These are phyloP conservation scores for Pteromalus puparum DNA, from an alignment of 1,140 invertebrate species.

Conservation along the genomic window DNA sequence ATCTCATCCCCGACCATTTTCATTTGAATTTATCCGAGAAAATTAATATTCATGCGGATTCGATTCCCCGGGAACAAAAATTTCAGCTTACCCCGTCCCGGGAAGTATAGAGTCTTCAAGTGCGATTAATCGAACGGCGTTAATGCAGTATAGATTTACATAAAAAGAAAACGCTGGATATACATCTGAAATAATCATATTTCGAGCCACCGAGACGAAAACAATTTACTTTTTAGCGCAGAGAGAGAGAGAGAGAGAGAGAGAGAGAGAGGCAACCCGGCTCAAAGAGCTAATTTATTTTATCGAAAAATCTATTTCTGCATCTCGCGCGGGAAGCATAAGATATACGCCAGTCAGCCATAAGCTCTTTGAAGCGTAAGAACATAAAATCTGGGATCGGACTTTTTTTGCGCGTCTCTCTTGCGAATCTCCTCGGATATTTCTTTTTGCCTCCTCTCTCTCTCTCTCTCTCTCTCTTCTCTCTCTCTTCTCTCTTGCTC, in stretches of 20 bases:
- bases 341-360: not conserved
- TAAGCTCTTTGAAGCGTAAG: constrained; percentile 28
- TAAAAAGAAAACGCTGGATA: not conserved
- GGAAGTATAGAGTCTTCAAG: not conserved
- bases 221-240: not conserved
- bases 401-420: constrained; percentile 14
- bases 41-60: constrained; percentile 13
- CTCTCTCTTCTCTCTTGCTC: not conserved
- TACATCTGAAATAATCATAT: not conserved
- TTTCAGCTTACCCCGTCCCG: not conserved
- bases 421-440: not conserved
- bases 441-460: not conserved
- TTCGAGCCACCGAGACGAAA: not conserved
- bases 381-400: constrained; percentile 47
- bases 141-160: not conserved
- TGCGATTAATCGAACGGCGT: not conserved
- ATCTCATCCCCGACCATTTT: not conserved
- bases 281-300: constrained; percentile 41
- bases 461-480: too few species aligned
- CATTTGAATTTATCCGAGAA: not conserved
- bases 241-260: not conserved
- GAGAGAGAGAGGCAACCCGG: too few species aligned
- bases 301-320: constrained; percentile 42
- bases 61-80: not conserved
- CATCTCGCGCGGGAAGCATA: not conserved